A percentile compares a stretch with the other conserved stretches of the same genome.
Evolutionary conservation across 2,797 vertebrate species (phyloP).

Genomic region (Acanthornis magna): DNA sequence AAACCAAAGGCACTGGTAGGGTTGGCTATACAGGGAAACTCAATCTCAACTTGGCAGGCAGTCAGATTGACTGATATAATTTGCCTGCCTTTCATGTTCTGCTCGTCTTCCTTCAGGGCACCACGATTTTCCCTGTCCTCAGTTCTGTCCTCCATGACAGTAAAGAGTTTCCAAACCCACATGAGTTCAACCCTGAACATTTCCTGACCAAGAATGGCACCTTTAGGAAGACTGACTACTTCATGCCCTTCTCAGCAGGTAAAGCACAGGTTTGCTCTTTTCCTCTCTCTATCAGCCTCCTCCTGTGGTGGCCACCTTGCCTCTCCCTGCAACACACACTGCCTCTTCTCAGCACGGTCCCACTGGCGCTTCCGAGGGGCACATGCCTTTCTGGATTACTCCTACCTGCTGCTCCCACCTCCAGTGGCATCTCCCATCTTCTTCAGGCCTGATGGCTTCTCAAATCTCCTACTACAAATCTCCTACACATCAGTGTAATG

Average conservation of each 20-base stretch:
- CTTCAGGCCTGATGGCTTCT: no score
- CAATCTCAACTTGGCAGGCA: not conserved
- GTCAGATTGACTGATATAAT: not conserved
- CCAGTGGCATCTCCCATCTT: no score
- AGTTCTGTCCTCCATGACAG: constrained; percentile 41
- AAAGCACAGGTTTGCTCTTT: not conserved
- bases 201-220: constrained; percentile 52
- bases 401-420: not conserved
- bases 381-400: not conserved
- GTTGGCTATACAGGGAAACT: not conserved
- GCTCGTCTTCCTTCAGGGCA: constrained; percentile 45
- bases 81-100: not conserved
- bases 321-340: not conserved
- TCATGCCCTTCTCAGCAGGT: constrained; percentile 63
- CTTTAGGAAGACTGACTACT: constrained; percentile 49
- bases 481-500: no score
- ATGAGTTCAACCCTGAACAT: constrained; percentile 59
- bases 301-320: not conserved
- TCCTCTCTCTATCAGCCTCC: not conserved
- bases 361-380: not conserved
- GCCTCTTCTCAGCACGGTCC: not conserved
- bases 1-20: not conserved
- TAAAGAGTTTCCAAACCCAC: constrained; percentile 56
- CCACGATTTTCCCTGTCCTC: constrained; percentile 27
- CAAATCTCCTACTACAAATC: no score